These are phyloP conservation scores for Eledona agricola DNA, from an alignment of 2,888 invertebrate species.

Conservation along the genomic window DNA sequence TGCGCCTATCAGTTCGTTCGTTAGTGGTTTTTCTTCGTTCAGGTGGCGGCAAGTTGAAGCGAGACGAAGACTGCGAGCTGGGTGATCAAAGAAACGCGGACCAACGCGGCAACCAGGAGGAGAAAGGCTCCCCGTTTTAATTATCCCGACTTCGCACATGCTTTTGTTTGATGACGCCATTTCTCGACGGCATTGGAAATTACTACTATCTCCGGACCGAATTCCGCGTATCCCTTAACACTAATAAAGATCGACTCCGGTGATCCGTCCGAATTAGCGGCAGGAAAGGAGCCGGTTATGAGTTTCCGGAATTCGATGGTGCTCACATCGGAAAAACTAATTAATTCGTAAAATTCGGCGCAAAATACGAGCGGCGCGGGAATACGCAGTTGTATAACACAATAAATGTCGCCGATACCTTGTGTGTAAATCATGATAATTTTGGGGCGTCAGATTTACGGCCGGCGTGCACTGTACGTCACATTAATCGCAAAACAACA, in stretches of 20 bases:
- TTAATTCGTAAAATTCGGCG: no score
- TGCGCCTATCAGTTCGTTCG: constrained; percentile 10
- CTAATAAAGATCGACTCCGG: constrained; percentile 50
- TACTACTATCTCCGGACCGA: constrained; percentile 46
- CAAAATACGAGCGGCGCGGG: no score
- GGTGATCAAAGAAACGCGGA: constrained; percentile 37
- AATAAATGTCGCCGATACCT: constrained; percentile 5
- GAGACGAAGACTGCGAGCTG: constrained; percentile 4
- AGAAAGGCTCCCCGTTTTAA: constrained; percentile 54
- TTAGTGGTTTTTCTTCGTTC: constrained; percentile 9
- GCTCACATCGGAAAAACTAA: no score
- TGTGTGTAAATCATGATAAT: no score
- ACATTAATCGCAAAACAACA: no score
- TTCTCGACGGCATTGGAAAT: constrained; percentile 49
- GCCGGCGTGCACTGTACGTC: no score
- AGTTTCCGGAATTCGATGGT: no score
- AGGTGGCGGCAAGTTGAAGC: not conserved
- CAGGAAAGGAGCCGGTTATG: constrained; percentile 42
- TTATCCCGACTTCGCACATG: constrained; percentile 57
- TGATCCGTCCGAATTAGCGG: constrained; percentile 50
- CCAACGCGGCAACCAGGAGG: constrained; percentile 29
- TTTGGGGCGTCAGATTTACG: no score
- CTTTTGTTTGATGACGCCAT: constrained; percentile 58
- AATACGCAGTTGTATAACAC: constrained; percentile 3
- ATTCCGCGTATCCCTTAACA: constrained; percentile 49